Evolutionary conservation across 1,140 invertebrate species (phyloP).

Genomic region (Temnothorax curvispinosus): DNA sequence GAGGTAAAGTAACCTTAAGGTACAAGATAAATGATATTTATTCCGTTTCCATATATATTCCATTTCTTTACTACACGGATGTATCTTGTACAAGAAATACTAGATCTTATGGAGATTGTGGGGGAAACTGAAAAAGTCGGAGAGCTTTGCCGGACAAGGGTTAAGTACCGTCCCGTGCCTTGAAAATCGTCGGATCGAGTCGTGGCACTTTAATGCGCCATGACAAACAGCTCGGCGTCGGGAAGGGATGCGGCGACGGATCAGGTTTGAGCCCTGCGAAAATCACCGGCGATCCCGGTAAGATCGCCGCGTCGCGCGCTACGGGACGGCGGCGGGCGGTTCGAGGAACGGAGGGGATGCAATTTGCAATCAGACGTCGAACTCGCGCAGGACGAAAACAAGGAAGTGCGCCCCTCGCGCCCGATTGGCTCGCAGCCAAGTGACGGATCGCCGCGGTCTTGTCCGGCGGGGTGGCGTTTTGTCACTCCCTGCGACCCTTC

Average conservation of each 20-base stretch:
- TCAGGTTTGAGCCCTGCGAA: constrained; percentile 31
- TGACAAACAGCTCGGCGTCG: constrained; percentile 40
- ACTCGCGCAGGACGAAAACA: constrained; percentile 59
- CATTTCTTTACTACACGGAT: neutral
- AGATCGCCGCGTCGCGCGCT: constrained; percentile 25
- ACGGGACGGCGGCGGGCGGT: neutral
- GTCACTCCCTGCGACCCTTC: constrained; percentile 62
- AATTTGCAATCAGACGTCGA: constrained; percentile 74
- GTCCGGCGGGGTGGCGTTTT: constrained; percentile 55
- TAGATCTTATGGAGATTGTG: neutral
- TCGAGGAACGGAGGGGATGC: constrained; percentile 24
- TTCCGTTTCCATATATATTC: neutral
- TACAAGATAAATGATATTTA: neutral
- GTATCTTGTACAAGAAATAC: neutral
- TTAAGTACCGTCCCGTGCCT: neutral
- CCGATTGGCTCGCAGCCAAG: constrained; percentile 67
- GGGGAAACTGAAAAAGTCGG: neutral
- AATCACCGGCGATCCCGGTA: constrained; percentile 49
- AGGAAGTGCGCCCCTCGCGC: constrained; percentile 36
- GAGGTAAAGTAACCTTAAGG: neutral
- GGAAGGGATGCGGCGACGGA: constrained; percentile 16
- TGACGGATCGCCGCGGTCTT: constrained; percentile 67
- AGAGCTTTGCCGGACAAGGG: neutral
- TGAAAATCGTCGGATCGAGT: constrained; percentile 28
- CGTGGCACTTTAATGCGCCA: constrained; percentile 52